These are phyloP conservation scores for Congeria kusceri DNA, from an alignment of 2,888 invertebrate species.

Conservation along the genomic window DNA sequence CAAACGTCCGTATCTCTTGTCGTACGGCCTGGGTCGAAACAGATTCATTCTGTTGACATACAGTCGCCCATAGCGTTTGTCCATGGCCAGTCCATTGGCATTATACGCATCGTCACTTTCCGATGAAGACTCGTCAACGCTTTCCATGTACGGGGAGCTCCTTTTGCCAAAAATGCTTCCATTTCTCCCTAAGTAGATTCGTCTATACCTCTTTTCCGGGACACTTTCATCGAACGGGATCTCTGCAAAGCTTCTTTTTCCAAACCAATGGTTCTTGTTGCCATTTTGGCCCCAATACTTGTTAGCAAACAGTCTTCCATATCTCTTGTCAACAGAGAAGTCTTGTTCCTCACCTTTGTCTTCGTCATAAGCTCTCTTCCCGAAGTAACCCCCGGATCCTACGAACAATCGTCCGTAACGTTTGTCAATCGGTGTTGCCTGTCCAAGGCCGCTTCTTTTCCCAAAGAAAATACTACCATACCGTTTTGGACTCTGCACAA, in stretches of 20 bases:
- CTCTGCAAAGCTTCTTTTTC: conserved; percentile 23
- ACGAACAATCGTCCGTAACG: conserved; percentile 38
- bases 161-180: conserved; percentile 28
- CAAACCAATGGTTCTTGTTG: conserved; percentile 8
- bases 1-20: conserved; percentile 41
- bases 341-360: background rate
- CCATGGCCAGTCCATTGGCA: conserved; percentile 6
- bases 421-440: conserved; percentile 10
- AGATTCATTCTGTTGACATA: conserved; percentile 12
- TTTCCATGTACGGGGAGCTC: background rate
- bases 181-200: conserved; percentile 19
- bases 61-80: conserved; percentile 22
- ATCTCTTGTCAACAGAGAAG: background rate
- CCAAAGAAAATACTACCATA: conserved; percentile 40
- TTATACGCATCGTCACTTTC: background rate
- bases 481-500: conserved; percentile 34
- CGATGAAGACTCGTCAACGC: background rate
- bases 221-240: background rate
- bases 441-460: conserved; percentile 9
- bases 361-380: conserved; percentile 6
- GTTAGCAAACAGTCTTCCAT: background rate
- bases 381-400: conserved; percentile 20
- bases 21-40: conserved; percentile 5
- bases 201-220: conserved; percentile 28
- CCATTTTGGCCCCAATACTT: background rate